phyloP scores from a whole-genome alignment of 2,888 invertebrate species.

The Napeogenes sylphis region DNA sequence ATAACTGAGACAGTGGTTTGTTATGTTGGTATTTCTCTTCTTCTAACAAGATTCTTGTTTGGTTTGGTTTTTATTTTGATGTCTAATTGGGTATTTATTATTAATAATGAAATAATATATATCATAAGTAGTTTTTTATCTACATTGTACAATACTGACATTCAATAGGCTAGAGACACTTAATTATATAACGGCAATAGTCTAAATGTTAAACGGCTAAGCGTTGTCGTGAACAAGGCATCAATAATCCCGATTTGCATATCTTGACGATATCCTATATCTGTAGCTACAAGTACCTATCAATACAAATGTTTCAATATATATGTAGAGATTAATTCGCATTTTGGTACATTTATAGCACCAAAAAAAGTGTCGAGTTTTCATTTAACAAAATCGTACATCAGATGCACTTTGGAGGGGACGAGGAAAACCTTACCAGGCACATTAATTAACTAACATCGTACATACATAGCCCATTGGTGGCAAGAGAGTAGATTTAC shows the following conservation, averaged over 20 bases:
- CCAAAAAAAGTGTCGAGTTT: constrained; percentile 49
- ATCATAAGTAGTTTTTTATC: no score
- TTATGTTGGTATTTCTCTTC: neutral
- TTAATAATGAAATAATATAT: no score
- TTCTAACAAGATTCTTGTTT: no score
- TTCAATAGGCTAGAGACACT: neutral
- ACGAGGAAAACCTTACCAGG: constrained; percentile 67
- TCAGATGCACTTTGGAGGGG: constrained; percentile 70
- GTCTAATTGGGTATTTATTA: no score
- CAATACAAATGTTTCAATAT: neutral
- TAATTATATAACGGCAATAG: constrained; percentile 1
- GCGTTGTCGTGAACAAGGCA: constrained; percentile 4
- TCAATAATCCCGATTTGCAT: constrained; percentile 7
- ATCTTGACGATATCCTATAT: constrained; percentile 5
- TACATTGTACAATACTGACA: neutral
- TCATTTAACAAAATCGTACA: constrained; percentile 65
- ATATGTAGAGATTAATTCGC: neutral
- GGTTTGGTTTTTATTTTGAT: no score
- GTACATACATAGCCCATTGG: constrained; percentile 73
- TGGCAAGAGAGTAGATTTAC: constrained; percentile 73
- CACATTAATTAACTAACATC: constrained; percentile 74
- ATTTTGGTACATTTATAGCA: constrained; percentile 1
- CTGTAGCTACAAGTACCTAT: neutral
- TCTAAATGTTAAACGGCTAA: constrained; percentile 7
- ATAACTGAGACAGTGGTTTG: neutral